Evolutionary conservation across 2,113 vertebrate genomes (phyloP).

Genomic region (Ondatra zibethicus): DNA sequence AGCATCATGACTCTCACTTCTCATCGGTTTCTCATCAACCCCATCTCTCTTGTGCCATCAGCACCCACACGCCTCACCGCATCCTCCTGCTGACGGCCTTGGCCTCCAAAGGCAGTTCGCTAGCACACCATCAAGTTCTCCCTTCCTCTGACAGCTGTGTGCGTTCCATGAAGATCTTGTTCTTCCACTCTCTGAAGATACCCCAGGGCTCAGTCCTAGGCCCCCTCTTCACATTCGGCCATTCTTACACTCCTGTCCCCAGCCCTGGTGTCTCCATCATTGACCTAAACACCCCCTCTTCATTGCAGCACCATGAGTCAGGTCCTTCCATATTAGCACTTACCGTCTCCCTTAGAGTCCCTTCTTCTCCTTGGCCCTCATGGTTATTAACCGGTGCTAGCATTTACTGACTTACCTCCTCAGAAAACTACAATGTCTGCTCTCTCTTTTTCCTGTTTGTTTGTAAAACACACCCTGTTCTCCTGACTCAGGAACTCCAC

Average conservation of each 20-base stretch:
- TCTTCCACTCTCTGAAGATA: neutral
- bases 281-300: neutral
- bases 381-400: neutral
- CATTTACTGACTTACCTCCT: neutral
- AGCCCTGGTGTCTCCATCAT: neutral
- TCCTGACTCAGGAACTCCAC: neutral
- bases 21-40: neutral
- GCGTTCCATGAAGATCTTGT: neutral
- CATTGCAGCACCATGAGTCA: neutral
- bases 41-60: neutral
- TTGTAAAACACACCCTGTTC: neutral
- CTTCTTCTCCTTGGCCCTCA: too few species aligned
- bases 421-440: neutral
- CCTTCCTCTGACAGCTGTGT: rapidly evolving
- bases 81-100: neutral
- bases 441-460: neutral
- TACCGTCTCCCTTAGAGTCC: too few species aligned
- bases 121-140: neutral
- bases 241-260: neutral
- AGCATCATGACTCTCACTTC: neutral
- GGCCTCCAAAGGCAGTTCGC: neutral
- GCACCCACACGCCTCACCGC: neutral
- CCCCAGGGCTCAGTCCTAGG: neutral
- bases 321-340: neutral
- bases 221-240: neutral